phyloP scores from a whole-genome alignment of 2,797 vertebrate species.

The Pogonophryne albipinna region DNA sequence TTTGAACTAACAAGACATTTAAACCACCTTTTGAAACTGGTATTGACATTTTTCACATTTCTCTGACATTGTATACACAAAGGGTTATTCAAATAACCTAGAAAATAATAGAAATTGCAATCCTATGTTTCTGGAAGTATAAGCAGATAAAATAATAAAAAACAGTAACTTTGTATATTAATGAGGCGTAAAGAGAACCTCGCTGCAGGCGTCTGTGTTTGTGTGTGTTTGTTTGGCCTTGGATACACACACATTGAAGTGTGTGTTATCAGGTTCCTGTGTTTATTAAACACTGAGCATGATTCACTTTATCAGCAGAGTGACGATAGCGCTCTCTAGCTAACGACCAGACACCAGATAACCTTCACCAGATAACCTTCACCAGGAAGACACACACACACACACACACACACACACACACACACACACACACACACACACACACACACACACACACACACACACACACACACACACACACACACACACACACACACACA shows the following conservation, averaged over 20 bases:
- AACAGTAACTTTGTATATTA: neutral
- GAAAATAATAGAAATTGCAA: too few species aligned
- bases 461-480: too few species aligned
- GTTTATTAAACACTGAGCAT: conserved; percentile 36
- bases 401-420: too few species aligned
- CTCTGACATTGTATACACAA: too few species aligned
- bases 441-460: too few species aligned
- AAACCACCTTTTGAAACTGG: too few species aligned
- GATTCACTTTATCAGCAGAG: conserved; percentile 15
- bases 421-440: too few species aligned
- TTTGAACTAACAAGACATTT: too few species aligned
- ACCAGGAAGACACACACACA: neutral
- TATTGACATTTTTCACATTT: too few species aligned
- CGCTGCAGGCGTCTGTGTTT: neutral
- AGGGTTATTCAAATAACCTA: too few species aligned
- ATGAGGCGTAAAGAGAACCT: neutral
- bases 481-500: too few species aligned
- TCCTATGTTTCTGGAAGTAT: neutral
- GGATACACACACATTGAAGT: conserved; percentile 8
- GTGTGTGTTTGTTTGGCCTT: conserved; percentile 26
- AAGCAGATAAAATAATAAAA: neutral
- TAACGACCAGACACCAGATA: conserved; percentile 31
- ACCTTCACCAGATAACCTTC: conserved; percentile 57
- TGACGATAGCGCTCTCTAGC: neutral
- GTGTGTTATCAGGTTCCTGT: conserved; percentile 23